phyloP scores from a whole-genome alignment of 2,797 vertebrate species.

The Oophaga sylvatica region DNA sequence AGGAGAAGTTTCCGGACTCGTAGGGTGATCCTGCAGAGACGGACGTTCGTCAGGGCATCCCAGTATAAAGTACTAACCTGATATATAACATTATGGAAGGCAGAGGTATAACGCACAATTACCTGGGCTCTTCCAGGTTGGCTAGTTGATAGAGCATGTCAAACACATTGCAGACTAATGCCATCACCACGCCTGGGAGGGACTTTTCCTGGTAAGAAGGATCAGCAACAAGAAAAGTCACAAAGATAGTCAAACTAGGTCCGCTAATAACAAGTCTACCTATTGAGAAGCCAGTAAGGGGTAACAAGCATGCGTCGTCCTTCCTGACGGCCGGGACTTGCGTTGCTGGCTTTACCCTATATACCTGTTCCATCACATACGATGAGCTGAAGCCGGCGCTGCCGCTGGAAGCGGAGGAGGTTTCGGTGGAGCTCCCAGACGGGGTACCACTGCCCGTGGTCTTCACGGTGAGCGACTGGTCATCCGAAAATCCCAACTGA shows the following conservation, averaged over 20 bases:
- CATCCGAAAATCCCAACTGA: constrained; percentile 94
- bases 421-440: constrained; percentile 92
- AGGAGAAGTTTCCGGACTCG: constrained; percentile 94
- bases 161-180: constrained; percentile 96
- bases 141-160: constrained; percentile 99
- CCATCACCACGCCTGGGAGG: constrained; percentile 97
- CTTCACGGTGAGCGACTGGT: constrained; percentile 94
- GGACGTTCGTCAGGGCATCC: background rate
- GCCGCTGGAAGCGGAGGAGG: constrained; percentile 85
- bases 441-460: constrained; percentile 94
- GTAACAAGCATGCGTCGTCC: background rate
- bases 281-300: background rate
- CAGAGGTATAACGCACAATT: constrained; percentile 32
- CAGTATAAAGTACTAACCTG: background rate
- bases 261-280: background rate
- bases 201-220: constrained; percentile 87
- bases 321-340: background rate
- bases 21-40: constrained; percentile 88
- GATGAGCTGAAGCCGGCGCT: constrained; percentile 88
- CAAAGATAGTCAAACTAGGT: background rate
- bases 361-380: constrained; percentile 95
- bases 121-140: constrained; percentile 95
- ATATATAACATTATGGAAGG: background rate
- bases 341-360: background rate
- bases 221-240: background rate